Conservation (phyloP, 1,140 invertebrate genomes). For the Protaetia brevitarsis region DNA sequence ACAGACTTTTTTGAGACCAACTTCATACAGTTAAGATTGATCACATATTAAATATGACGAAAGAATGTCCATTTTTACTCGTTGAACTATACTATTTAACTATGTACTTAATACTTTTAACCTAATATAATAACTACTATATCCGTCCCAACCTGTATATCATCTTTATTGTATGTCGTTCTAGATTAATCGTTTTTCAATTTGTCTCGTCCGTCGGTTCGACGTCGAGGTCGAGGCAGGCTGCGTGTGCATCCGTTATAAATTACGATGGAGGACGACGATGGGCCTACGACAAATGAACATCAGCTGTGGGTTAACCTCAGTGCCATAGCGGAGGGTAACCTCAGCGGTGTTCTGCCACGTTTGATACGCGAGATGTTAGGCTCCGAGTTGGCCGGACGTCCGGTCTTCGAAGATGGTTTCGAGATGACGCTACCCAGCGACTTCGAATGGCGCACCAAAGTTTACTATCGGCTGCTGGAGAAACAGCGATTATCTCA, state of each 20-base stretch:
- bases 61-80: too few species aligned
- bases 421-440: slow-evolving; percentile 57
- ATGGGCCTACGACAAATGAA: slow-evolving; percentile 22
- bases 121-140: too few species aligned
- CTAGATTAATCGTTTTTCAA: slow-evolving; percentile 7
- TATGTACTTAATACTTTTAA: too few species aligned
- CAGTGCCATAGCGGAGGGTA: slow-evolving; percentile 51
- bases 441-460: slow-evolving; percentile 67
- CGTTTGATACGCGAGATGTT: slow-evolving; percentile 50
- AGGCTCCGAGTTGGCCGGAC: slow-evolving; percentile 34
- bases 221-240: not conserved
- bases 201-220: too few species aligned
- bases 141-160: not conserved
- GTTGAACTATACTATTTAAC: too few species aligned
- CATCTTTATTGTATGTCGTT: slow-evolving; percentile 2
- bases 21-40: too few species aligned
- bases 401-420: not conserved
- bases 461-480: slow-evolving; percentile 71
- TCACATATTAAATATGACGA: too few species aligned
- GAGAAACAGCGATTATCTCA: slow-evolving; percentile 58
- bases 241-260: not conserved
- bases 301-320: slow-evolving; percentile 54
- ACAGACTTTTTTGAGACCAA: too few species aligned
- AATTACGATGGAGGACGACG: slow-evolving; percentile 5
- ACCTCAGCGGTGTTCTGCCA: slow-evolving; percentile 53